A percentile compares a stretch with the other conserved stretches of the same genome.
phyloP scores from a whole-genome alignment of 1,140 invertebrate species.

The Drosophila hydei region DNA sequence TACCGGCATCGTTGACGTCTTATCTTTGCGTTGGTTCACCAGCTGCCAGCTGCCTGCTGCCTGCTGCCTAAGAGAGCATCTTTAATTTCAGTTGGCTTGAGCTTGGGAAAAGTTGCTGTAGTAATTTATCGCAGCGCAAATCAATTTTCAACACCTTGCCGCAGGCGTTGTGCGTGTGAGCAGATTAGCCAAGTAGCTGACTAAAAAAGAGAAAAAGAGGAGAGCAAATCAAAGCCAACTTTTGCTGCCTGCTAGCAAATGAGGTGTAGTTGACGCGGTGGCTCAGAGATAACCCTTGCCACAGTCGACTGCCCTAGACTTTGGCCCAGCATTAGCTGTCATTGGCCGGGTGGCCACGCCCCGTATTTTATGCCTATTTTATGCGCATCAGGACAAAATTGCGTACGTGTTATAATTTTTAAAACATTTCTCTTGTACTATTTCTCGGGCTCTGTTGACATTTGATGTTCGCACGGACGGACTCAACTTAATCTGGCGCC shows the following conservation, averaged over 20 bases:
- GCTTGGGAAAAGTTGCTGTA: slow-evolving; percentile 8
- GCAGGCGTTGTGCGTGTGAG: slow-evolving; percentile 31
- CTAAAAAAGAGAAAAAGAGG: neutral
- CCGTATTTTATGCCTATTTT: slow-evolving; percentile 63
- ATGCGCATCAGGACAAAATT: slow-evolving; percentile 73
- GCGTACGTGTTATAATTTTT: slow-evolving; percentile 79
- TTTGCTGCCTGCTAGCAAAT: slow-evolving; percentile 41
- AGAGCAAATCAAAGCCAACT: slow-evolving; percentile 18
- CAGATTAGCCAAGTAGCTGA: slow-evolving; percentile 49
- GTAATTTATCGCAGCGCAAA: slow-evolving; percentile 66
- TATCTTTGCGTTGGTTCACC: neutral
- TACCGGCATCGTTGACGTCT: neutral
- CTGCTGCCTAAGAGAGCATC: slow-evolving; percentile 33
- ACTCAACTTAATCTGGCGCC: slow-evolving; percentile 51
- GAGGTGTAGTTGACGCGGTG: slow-evolving; percentile 43
- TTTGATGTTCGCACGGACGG: slow-evolving; percentile 55
- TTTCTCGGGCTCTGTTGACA: slow-evolving; percentile 56
- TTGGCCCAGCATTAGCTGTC: slow-evolving; percentile 23
- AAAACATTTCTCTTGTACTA: slow-evolving; percentile 69
- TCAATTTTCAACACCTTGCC: slow-evolving; percentile 71
- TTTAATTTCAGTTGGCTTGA: slow-evolving; percentile 68
- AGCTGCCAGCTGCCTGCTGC: neutral
- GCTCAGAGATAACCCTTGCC: slow-evolving; percentile 48
- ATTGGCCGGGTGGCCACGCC: slow-evolving; percentile 40
- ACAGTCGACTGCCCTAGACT: neutral